Percentiles rank a stretch among this genome's conserved stretches.
Conservation (phyloP, 2,797 vertebrate species). For the Takifugu ocellatus region DNA sequence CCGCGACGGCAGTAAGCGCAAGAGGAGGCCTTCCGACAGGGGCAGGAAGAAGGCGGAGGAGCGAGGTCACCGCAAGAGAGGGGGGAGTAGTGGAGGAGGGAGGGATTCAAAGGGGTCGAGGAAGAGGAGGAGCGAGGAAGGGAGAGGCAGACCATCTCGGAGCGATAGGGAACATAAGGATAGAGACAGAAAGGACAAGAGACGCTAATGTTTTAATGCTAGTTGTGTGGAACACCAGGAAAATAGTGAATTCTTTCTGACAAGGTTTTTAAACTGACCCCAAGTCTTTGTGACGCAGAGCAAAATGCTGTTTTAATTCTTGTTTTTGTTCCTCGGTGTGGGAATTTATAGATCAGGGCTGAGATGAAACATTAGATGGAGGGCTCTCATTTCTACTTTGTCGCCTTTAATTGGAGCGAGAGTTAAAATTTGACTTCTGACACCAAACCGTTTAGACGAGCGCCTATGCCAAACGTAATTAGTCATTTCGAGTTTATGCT, state of each 20-base stretch:
- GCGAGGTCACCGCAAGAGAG: conserved; percentile 80
- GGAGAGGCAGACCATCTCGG: conserved; percentile 86
- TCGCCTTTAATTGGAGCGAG: conserved; percentile 3
- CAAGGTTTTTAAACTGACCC: conserved; percentile 26
- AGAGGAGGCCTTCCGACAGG: conserved; percentile 80
- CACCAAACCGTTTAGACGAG: not conserved
- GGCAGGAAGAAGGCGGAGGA: conserved; percentile 80
- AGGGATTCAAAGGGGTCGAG: conserved; percentile 86
- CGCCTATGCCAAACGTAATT: not conserved
- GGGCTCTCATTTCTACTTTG: not conserved
- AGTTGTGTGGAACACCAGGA: not conserved
- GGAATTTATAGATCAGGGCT: conserved; percentile 6
- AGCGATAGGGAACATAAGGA: conserved; percentile 94
- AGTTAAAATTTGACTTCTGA: not conserved
- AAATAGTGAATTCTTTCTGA: conserved; percentile 1
- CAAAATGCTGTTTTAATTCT: conserved; percentile 5
- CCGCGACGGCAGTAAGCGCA: conserved; percentile 82
- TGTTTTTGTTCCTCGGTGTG: conserved; percentile 1
- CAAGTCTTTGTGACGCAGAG: conserved; percentile 4
- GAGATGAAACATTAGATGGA: not conserved
- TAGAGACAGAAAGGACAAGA: conserved; percentile 94
- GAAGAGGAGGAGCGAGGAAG: conserved; percentile 76
- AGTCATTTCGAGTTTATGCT: too few species aligned
- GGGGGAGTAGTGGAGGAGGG: conserved; percentile 83
- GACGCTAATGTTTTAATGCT: conserved; percentile 75